Conservation (phyloP, 2,113 vertebrate genomes). For the Agelaius phoeniceus region DNA sequence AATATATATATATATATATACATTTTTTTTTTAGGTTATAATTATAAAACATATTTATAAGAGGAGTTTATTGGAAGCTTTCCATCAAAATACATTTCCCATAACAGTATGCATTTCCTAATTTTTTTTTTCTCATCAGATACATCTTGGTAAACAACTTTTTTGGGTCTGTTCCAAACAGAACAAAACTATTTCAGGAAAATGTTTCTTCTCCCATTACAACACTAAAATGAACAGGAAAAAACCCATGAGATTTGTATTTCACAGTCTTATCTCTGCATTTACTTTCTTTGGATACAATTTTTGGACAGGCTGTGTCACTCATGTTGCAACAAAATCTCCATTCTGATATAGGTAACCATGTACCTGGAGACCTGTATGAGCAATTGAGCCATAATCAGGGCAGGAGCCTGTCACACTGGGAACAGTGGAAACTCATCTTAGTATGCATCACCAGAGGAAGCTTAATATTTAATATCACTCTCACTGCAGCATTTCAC, state of each 20-base stretch:
- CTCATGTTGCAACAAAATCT: neutral
- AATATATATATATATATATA: neutral
- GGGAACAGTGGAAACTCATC: neutral
- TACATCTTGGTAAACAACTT: neutral
- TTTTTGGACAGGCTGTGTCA: neutral
- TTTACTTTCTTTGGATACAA: neutral
- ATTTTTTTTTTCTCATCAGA: neutral
- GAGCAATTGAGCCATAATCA: neutral
- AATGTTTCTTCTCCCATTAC: neutral
- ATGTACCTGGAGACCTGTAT: neutral
- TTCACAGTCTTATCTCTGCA: neutral
- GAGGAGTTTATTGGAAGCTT: neutral
- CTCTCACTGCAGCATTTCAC: neutral
- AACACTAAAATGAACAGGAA: neutral
- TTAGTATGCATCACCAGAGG: neutral
- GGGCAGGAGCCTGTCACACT: neutral
- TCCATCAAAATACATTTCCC: neutral
- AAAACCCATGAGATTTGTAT: neutral
- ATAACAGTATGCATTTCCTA: neutral
- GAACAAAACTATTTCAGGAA: neutral
- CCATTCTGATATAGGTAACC: neutral
- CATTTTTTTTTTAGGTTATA: neutral
- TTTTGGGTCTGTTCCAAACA: neutral
- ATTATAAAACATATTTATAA: neutral
- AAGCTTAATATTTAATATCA: neutral